Percentiles rank a stretch among this genome's conserved stretches.
Evolutionary conservation across 2,797 vertebrate genomes (phyloP).

Genomic region (Pelobates cultripes): DNA sequence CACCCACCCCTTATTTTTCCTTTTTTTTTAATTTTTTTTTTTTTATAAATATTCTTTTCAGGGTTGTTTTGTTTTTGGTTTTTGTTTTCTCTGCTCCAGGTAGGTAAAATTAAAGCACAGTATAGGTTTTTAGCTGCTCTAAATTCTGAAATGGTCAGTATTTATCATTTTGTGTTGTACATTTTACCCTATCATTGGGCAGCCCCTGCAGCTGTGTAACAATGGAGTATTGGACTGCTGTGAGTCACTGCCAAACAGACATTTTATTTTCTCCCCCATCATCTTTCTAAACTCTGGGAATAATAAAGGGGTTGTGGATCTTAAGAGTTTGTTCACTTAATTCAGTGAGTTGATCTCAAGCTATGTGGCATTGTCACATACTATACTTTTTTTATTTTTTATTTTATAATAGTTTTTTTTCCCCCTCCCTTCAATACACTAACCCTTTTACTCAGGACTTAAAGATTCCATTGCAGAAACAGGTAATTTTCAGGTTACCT

Average conservation of each 20-base stretch:
- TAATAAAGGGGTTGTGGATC: too few species aligned
- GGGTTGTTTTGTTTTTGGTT: not conserved
- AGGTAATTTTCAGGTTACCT: not conserved
- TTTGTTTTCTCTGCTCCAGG: not conserved
- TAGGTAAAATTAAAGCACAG: slow-evolving; percentile 24
- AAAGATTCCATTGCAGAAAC: not conserved
- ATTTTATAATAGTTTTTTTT: not conserved
- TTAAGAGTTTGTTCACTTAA: not conserved
- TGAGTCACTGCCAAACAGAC: not conserved
- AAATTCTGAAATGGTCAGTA: not conserved
- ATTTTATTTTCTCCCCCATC: not conserved
- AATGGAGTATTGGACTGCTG: not conserved
- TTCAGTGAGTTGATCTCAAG: not conserved
- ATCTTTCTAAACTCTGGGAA: too few species aligned
- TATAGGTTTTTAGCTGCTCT: not conserved
- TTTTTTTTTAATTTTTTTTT: not conserved
- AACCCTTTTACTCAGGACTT: not conserved
- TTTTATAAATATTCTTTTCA: not conserved
- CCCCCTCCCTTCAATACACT: too few species aligned
- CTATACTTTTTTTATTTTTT: not conserved
- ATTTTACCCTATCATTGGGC: not conserved
- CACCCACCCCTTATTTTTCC: too few species aligned
- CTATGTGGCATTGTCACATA: not conserved
- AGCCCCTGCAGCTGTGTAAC: too few species aligned
- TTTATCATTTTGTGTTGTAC: not conserved